Evolutionary conservation across 2,113 vertebrate species (phyloP).

Genomic region (Scatophagus argus): DNA sequence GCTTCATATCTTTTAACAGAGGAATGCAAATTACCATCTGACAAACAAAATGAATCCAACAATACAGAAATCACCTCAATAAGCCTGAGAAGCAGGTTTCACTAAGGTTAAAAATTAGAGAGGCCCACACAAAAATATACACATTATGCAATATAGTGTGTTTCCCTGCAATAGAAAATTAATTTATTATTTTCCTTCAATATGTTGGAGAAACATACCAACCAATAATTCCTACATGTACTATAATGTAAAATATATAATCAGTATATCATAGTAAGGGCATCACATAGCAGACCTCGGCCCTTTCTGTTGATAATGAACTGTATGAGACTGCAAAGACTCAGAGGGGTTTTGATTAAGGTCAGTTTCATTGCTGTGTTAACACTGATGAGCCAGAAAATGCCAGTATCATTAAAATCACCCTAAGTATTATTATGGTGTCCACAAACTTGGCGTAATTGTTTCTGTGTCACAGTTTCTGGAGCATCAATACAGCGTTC

Average conservation of each 20-base stretch:
- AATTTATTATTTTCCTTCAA: neutral
- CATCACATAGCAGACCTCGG: neutral
- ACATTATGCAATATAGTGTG: neutral
- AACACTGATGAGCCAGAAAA: constrained; percentile 26
- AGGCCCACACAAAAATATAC: neutral
- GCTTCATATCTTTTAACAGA: constrained; percentile 32
- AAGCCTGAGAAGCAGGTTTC: neutral
- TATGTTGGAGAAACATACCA: neutral
- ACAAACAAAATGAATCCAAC: constrained; percentile 31
- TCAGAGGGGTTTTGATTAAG: constrained; percentile 24
- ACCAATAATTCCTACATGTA: neutral
- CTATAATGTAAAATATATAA: neutral
- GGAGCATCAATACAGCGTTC: constrained; percentile 13
- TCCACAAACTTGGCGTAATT: constrained; percentile 28
- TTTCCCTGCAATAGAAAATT: neutral
- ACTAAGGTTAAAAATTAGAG: neutral
- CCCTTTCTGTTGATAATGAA: neutral
- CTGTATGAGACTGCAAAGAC: neutral
- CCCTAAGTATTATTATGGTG: neutral
- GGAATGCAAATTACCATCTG: constrained; percentile 39
- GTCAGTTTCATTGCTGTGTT: neutral
- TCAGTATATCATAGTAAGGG: neutral
- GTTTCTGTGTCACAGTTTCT: neutral
- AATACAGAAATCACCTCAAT: neutral
- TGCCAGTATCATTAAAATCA: constrained; percentile 20